These are phyloP conservation scores for Tricholaema leucomelas DNA, from an alignment of 2,113 vertebrate genomes.

Conservation along the genomic window DNA sequence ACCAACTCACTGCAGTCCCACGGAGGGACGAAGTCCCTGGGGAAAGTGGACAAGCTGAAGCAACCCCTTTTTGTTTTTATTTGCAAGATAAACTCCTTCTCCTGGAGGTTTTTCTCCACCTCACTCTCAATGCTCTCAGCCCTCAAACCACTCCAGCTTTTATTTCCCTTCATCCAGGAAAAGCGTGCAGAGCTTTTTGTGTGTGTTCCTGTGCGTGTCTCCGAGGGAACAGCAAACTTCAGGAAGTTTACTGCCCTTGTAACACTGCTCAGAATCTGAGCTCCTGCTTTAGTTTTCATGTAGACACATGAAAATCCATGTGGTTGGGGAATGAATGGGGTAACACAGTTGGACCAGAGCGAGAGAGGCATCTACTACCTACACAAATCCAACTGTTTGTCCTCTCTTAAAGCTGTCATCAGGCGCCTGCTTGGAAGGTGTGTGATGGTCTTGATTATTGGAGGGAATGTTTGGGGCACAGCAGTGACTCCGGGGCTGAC, in stretches of 20 bases:
- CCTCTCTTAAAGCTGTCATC: slow-evolving; percentile 33
- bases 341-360: fast-evolving
- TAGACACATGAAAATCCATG: background rate
- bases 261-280: background rate
- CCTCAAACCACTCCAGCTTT: background rate
- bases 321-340: background rate
- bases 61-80: background rate
- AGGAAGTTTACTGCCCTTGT: background rate
- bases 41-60: fast-evolving
- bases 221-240: background rate
- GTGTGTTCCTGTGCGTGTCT: fast-evolving
- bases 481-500: background rate
- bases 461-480: background rate
- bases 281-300: background rate
- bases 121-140: background rate
- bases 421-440: background rate
- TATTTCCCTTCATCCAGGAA: background rate
- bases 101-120: no score
- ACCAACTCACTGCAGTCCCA: background rate
- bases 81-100: background rate
- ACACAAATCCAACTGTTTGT: background rate
- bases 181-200: fast-evolving
- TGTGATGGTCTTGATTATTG: background rate
- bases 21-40: background rate
- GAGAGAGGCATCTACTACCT: background rate